Evolutionary conservation across 23 tunicate species (phyloP).

Genomic region (Trididemnum miniatum): DNA sequence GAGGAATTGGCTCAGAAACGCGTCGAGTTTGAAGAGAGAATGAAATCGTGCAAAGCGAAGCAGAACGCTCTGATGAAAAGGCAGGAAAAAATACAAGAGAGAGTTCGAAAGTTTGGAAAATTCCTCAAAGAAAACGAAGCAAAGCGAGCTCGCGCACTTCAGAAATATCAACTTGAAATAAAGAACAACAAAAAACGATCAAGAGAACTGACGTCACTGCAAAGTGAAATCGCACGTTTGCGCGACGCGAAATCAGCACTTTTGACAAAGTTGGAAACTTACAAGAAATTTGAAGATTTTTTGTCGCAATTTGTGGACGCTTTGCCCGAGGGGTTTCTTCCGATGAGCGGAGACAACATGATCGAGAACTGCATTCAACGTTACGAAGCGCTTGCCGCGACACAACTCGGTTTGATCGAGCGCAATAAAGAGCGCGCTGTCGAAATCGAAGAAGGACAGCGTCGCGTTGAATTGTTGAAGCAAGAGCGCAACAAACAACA

Average conservation of each 20-base stretch:
- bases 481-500: slow-evolving; percentile 66
- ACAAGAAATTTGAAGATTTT: slow-evolving; percentile 65
- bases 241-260: slow-evolving; percentile 19
- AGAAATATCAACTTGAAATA: slow-evolving; percentile 78
- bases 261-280: slow-evolving; percentile 37
- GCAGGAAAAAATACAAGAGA: slow-evolving; percentile 77
- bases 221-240: slow-evolving; percentile 46
- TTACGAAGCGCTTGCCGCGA: slow-evolving; percentile 73
- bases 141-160: slow-evolving; percentile 69
- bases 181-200: slow-evolving; percentile 48
- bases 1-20: slow-evolving; percentile 72
- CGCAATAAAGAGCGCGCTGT: slow-evolving; percentile 20
- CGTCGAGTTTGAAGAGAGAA: slow-evolving; percentile 62
- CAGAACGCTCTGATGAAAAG: slow-evolving; percentile 51
- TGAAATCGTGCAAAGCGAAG: slow-evolving; percentile 63
- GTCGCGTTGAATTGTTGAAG: slow-evolving; percentile 48
- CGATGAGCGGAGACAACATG: slow-evolving; percentile 74
- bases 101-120: slow-evolving; percentile 72
- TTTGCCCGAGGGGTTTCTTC: slow-evolving; percentile 74
- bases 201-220: slow-evolving; percentile 31
- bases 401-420: slow-evolving; percentile 17
- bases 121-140: slow-evolving; percentile 90
- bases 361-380: slow-evolving; percentile 72
- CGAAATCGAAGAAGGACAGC: slow-evolving; percentile 60
- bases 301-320: slow-evolving; percentile 56